A percentile compares a stretch with the other conserved stretches of the same genome.
phyloP scores from a whole-genome alignment of 2,113 vertebrate genomes.

The Coptodon rendalli region DNA sequence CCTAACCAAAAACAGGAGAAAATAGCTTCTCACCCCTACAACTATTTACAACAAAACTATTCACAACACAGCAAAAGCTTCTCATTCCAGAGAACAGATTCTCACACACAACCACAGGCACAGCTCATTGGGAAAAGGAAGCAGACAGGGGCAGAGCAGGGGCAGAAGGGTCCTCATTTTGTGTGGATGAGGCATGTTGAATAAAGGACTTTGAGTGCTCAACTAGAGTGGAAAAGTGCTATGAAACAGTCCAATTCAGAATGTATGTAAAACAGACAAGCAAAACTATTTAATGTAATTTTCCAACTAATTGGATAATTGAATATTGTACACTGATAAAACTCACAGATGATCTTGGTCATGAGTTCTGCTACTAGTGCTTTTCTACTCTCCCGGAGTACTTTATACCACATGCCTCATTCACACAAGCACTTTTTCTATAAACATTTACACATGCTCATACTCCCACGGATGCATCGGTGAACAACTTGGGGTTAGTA shows the following conservation, averaged over 20 bases:
- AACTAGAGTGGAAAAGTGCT: background rate
- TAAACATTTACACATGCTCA: background rate
- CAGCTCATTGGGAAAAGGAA: background rate
- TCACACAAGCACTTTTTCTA: background rate
- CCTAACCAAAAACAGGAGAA: background rate
- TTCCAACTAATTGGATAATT: background rate
- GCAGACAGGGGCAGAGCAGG: background rate
- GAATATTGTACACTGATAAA: rapidly evolving
- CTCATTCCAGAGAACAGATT: background rate
- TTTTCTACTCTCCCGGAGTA: background rate
- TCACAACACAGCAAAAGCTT: rapidly evolving
- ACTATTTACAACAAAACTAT: background rate
- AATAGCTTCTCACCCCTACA: rapidly evolving
- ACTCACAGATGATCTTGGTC: background rate
- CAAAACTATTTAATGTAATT: background rate
- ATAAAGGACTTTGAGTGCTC: background rate
- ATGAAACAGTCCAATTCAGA: background rate
- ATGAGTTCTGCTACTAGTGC: background rate
- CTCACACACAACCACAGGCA: rapidly evolving
- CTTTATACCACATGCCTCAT: background rate
- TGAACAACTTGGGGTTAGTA: background rate
- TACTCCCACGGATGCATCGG: rapidly evolving
- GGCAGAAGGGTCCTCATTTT: rapidly evolving
- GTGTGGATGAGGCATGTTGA: background rate
- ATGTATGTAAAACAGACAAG: background rate